Evolutionary conservation across 2,888 invertebrate species (phyloP).

Genomic region (Chymomyza fuscimana): DNA sequence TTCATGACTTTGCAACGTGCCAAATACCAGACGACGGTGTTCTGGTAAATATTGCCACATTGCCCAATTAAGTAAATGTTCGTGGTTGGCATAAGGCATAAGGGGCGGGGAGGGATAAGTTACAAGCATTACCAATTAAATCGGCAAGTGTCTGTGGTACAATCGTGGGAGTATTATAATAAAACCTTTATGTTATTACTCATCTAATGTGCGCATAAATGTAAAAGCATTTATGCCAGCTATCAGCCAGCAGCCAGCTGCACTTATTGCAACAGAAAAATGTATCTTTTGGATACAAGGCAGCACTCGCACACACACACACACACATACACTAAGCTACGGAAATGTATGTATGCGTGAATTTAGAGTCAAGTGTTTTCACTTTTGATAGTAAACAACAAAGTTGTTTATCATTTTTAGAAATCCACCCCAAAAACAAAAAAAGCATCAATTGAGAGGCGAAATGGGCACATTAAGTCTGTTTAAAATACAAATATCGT

Average conservation of each 20-base stretch:
- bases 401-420: conserved; percentile 36
- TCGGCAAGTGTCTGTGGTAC: conserved; percentile 55
- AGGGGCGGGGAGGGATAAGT: conserved; percentile 28
- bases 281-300: neutral
- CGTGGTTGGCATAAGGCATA: neutral
- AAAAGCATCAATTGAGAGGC: neutral
- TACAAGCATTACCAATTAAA: conserved; percentile 55
- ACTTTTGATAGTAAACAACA: conserved; percentile 4
- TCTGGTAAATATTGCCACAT: conserved; percentile 43
- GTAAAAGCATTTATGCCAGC: conserved; percentile 45
- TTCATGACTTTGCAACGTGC: neutral
- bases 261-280: conserved; percentile 6
- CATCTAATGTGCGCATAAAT: conserved; percentile 30
- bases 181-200: conserved; percentile 1
- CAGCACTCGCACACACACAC: too few species aligned
- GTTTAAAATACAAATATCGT: conserved; percentile 5
- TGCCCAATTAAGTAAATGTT: conserved; percentile 38
- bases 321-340: neutral
- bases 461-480: conserved; percentile 1
- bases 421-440: conserved; percentile 9
- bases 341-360: neutral
- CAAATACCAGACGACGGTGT: neutral
- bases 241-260: conserved; percentile 22
- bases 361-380: conserved; percentile 8
- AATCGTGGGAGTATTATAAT: conserved; percentile 5